Evolutionary conservation across 2,797 vertebrate species (phyloP).

Genomic region (Amphiprion clarkii): DNA sequence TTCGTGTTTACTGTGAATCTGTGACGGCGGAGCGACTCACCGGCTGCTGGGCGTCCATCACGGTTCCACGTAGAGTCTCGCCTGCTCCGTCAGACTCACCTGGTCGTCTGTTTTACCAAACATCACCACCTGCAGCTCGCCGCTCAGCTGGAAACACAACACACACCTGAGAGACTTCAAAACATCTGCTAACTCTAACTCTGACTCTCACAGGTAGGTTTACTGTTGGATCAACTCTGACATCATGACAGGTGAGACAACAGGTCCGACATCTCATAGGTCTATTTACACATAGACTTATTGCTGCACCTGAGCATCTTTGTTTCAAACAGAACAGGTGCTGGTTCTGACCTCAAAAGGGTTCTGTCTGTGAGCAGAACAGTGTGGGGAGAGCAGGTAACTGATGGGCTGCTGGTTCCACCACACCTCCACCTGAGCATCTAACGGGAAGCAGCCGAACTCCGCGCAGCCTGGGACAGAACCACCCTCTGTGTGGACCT

Average conservation of each 20-base stretch:
- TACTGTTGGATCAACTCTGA: too few relatives aligned
- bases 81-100: conserved; percentile 90
- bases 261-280: too few relatives aligned
- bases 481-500: conserved; percentile 69
- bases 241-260: too few relatives aligned
- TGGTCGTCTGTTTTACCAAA: conserved; percentile 91
- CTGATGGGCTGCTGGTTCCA: conserved; percentile 55
- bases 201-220: too few relatives aligned
- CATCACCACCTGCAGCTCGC: conserved; percentile 88
- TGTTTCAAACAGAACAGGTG: too few relatives aligned
- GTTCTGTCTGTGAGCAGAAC: not conserved
- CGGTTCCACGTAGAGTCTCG: conserved; percentile 79
- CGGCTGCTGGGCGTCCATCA: conserved; percentile 1
- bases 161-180: too few relatives aligned
- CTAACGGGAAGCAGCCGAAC: conserved; percentile 81
- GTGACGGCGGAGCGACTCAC: not conserved
- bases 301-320: too few relatives aligned
- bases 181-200: too few relatives aligned
- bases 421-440: conserved; percentile 80
- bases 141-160: conserved; percentile 76
- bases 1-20: too few relatives aligned
- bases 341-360: conserved; percentile 54
- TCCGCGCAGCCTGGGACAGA: conserved; percentile 85
- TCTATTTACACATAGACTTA: too few relatives aligned
- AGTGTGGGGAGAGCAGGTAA: conserved; percentile 25